A percentile compares a stretch with the other conserved stretches of the same genome.
Evolutionary conservation across 2,797 vertebrate species (phyloP).

Genomic region (Capromys pilorides): DNA sequence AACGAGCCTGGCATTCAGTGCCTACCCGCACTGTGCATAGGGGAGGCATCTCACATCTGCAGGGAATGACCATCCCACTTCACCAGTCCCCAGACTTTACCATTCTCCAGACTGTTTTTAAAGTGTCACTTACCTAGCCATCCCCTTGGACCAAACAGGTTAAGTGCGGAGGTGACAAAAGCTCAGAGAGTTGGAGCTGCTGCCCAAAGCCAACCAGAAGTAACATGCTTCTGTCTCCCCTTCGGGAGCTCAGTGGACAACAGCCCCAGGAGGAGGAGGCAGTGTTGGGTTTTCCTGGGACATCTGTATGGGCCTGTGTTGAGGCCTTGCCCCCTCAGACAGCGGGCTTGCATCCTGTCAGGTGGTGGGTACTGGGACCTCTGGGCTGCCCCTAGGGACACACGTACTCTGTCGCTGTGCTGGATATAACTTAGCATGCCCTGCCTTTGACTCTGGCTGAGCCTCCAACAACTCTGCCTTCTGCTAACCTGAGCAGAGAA

Average conservation of each 20-base stretch:
- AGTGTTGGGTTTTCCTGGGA: not conserved
- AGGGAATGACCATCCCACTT: not conserved
- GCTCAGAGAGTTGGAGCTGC: not conserved
- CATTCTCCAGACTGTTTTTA: not conserved
- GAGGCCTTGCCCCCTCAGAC: not conserved
- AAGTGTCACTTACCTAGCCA: not conserved
- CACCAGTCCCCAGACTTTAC: not conserved
- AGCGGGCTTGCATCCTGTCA: not conserved
- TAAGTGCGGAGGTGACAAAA: not conserved
- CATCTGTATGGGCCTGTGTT: not conserved
- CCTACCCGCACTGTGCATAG: not conserved
- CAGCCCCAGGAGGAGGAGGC: not conserved
- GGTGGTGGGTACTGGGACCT: not conserved
- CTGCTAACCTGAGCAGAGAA: not conserved
- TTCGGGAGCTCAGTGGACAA: not conserved
- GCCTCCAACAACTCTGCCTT: not conserved
- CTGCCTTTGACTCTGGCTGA: not conserved
- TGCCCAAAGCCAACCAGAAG: not conserved
- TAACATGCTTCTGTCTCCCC: not conserved
- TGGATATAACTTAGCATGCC: not conserved
- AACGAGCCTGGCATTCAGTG: too few relatives aligned
- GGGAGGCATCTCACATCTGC: accelerated
- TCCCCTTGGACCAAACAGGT: not conserved
- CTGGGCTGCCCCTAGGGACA: not conserved
- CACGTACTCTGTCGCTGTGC: not conserved